A percentile compares a stretch with the other conserved stretches of the same genome.
Conservation (phyloP, 2,113 vertebrate species). For the Strix aluco region DNA sequence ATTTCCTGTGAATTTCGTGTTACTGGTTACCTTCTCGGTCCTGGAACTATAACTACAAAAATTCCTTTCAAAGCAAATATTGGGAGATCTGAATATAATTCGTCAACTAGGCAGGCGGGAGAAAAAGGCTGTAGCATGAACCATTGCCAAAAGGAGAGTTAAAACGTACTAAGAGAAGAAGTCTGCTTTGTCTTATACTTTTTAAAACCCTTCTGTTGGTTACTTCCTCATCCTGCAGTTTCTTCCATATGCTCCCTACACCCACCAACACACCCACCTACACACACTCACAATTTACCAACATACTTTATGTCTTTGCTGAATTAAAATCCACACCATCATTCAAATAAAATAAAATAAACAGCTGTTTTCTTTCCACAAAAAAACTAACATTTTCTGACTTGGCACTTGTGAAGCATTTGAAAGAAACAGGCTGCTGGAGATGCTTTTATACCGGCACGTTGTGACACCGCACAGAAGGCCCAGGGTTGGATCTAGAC, state of each 20-base stretch:
- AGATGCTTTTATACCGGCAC: not conserved
- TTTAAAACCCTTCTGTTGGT: not conserved
- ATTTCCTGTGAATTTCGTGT: not conserved
- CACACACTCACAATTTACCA: constrained; percentile 56
- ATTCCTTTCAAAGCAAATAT: not conserved
- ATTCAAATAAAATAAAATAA: constrained; percentile 61
- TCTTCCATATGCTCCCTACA: constrained; percentile 53
- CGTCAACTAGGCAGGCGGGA: not conserved
- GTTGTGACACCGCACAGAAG: not conserved
- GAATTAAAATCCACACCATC: constrained; percentile 35
- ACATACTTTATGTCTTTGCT: constrained; percentile 29
- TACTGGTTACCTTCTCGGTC: not conserved
- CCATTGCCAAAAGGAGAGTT: not conserved
- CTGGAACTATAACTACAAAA: not conserved
- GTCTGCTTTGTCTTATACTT: constrained; percentile 22
- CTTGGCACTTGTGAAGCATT: not conserved
- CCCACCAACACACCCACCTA: constrained; percentile 49
- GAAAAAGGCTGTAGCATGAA: not conserved
- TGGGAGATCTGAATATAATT: not conserved
- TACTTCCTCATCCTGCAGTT: constrained; percentile 18
- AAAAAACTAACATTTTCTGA: not conserved
- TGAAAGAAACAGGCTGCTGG: not conserved
- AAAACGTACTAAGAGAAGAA: not conserved
- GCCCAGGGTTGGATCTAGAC: not conserved
- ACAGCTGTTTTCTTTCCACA: constrained; percentile 35